These are phyloP conservation scores for Amia ocellicauda DNA, from an alignment of 2,113 vertebrate species.

Conservation along the genomic window DNA sequence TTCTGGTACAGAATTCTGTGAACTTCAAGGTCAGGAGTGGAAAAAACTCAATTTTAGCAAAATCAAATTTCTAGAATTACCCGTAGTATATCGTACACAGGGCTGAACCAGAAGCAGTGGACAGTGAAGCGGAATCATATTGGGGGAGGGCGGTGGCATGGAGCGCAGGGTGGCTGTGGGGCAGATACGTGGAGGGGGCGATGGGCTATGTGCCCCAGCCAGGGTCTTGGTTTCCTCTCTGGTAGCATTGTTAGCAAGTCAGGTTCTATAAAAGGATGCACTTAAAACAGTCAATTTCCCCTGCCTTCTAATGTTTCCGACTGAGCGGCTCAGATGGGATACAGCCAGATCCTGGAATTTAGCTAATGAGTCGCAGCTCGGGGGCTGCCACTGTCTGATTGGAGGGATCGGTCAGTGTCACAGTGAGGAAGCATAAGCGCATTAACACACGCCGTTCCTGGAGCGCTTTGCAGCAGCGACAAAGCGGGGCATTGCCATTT, in stretches of 20 bases:
- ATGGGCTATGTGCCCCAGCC: no score
- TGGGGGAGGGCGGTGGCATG: no score
- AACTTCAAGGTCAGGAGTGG: no score
- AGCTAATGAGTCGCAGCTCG: constrained; percentile 63
- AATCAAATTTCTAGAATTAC: no score
- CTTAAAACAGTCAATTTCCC: constrained; percentile 41
- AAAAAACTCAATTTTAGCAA: no score
- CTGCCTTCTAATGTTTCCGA: constrained; percentile 57
- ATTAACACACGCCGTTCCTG: neutral
- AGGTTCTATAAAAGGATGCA: constrained; percentile 14
- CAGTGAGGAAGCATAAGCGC: neutral
- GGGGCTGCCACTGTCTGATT: constrained; percentile 37
- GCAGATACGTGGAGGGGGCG: no score
- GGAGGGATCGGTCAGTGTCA: constrained; percentile 28
- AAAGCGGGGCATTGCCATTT: neutral
- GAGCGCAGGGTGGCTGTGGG: no score
- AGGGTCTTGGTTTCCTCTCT: no score
- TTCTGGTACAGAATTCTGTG: no score
- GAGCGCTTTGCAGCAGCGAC: neutral
- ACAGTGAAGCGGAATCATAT: no score
- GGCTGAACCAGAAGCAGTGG: no score
- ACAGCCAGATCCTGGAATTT: constrained; percentile 63
- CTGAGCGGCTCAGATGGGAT: constrained; percentile 56
- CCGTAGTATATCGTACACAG: no score
- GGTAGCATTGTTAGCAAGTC: neutral